phyloP scores from a whole-genome alignment of 2,888 invertebrate genomes.

The Scaptomyza flava region DNA sequence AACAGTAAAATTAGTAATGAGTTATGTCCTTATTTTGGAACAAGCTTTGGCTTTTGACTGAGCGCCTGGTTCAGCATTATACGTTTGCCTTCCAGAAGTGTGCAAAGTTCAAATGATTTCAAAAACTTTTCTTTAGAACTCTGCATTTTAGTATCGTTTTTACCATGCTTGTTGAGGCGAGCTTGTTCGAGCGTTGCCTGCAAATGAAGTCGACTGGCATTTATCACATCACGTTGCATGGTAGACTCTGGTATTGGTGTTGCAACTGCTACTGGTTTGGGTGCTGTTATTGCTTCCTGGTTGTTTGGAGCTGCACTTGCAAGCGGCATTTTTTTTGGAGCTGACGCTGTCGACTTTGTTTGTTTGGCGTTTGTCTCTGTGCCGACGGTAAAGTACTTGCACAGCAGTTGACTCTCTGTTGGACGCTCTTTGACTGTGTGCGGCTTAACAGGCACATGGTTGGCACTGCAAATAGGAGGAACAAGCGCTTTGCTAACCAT shows the following conservation, averaged over 20 bases:
- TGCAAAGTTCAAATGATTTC: constrained; percentile 57
- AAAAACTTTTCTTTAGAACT: constrained; percentile 51
- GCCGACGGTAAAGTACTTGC: constrained; percentile 51
- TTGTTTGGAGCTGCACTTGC: background rate
- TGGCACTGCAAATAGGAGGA: constrained; percentile 43
- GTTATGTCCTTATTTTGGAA: background rate
- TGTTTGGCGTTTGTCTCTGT: constrained; percentile 10
- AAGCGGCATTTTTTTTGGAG: constrained; percentile 11
- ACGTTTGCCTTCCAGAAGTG: constrained; percentile 44
- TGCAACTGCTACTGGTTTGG: constrained; percentile 3
- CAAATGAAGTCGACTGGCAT: constrained; percentile 57
- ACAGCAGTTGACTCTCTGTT: constrained; percentile 46
- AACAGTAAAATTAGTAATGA: background rate
- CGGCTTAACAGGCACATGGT: constrained; percentile 29
- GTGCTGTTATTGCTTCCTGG: background rate
- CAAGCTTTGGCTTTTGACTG: constrained; percentile 20
- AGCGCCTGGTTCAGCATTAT: constrained; percentile 18
- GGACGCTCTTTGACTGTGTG: constrained; percentile 49
- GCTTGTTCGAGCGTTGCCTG: constrained; percentile 54
- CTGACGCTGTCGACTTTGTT: constrained; percentile 2
- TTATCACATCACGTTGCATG: constrained; percentile 25
- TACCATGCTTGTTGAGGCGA: constrained; percentile 27
- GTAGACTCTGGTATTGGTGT: background rate
- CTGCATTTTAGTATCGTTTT: constrained; percentile 4
- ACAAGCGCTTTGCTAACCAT: constrained; percentile 57